Evolutionary conservation across 2,888 invertebrate species (phyloP), one percentile per base, ranked within the genome.

Genomic region (Noctua pronuba): DNA sequence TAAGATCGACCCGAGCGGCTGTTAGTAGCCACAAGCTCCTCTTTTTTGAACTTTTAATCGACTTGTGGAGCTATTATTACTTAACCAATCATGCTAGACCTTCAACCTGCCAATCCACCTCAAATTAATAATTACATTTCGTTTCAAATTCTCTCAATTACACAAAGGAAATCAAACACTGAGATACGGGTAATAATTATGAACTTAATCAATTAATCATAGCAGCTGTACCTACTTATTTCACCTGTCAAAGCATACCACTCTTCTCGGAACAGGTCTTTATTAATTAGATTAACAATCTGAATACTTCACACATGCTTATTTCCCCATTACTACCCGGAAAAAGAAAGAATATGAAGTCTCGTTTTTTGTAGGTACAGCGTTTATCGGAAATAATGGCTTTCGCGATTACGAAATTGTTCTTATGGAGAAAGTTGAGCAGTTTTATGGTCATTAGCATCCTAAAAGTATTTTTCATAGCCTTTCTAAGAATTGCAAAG

Each of bases 101-200:
- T 24, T 52, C 24, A 52, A n/a, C 24, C 24, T 52, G 52, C 0
- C 24, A 52, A 52, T 24, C 10, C 49, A 49, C 49, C 10, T 52
- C 1, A 24, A n/a, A n/a, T 52, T 52, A 11, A 52, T 52, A 52
- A 55, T 13, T 55, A 55, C 13, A 28, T n/a, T 13, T 55, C n/a
- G n/a, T 55, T 55, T n/a, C 55, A n/a, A n/a, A 55, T n/a, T 31
- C 18, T 16, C 62, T 31, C 28, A 76, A n/a, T 41, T 2, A 41
- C 18, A 52, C 31, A n/a, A 75, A 77, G 31, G 24, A 35, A 64
- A 64, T 64, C 49, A 77, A 52, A 64, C 41, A 52, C n/a, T n/a
- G 18, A 44, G n/a, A 46, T 24, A 52, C 10, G 21, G 52, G 24
- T n/a, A 52, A 52, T n/a, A n/a, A n/a, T n/a, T n/a, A 52, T n/a